Conservation (phyloP, 2,113 vertebrate genomes). For the Oncorhynchus keta region DNA sequence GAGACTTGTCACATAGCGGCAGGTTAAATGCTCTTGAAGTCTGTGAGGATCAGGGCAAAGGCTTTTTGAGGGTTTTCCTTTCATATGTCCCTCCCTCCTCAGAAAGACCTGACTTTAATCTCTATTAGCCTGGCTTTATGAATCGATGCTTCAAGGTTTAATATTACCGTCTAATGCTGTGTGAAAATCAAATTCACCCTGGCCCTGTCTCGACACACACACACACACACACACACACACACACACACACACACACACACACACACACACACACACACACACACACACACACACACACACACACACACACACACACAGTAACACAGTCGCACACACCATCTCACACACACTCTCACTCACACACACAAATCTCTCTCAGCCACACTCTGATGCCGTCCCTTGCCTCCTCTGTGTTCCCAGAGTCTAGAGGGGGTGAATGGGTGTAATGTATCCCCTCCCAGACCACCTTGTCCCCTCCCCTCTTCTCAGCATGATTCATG, state of each 20-base stretch:
- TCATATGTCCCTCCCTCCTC: slow-evolving; percentile 20
- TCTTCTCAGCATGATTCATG: slow-evolving; percentile 18
- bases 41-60: slow-evolving; percentile 10
- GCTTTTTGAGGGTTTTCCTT: slow-evolving; percentile 19
- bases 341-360: no score
- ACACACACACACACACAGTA: no score
- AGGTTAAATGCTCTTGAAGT: slow-evolving; percentile 37
- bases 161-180: slow-evolving; percentile 23
- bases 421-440: no score
- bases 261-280: no score
- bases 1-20: background rate
- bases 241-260: no score
- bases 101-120: slow-evolving; percentile 36
- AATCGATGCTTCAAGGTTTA: slow-evolving; percentile 51
- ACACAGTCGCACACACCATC: no score
- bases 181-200: background rate
- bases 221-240: background rate
- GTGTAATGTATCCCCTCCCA: no score
- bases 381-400: no score
- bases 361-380: no score
- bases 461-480: no score
- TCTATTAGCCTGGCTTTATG: slow-evolving; percentile 38
- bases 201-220: background rate
- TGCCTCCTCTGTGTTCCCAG: no score
- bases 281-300: no score